phyloP scores from a whole-genome alignment of 2,797 vertebrate species.

The Florisuga fusca region DNA sequence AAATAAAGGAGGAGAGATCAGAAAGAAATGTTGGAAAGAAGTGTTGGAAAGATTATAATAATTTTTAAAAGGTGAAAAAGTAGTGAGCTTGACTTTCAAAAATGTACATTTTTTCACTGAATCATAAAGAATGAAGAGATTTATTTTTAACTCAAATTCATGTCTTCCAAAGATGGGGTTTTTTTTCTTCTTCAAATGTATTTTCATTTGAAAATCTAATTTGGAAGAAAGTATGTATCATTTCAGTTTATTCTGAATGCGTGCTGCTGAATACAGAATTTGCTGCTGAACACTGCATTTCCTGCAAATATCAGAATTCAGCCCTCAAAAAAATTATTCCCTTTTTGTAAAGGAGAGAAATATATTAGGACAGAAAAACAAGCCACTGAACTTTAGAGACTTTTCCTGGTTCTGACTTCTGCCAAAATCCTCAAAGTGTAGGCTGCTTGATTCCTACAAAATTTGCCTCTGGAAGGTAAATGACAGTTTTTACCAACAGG shows the following conservation, averaged over 20 bases:
- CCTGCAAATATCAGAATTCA: neutral
- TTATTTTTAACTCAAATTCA: neutral
- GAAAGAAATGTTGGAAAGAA: neutral
- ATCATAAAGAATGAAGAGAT: rapidly evolving
- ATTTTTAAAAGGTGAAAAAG: neutral
- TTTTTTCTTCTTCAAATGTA: neutral
- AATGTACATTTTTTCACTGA: neutral
- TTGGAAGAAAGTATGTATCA: neutral
- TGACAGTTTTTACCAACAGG: neutral
- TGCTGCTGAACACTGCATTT: neutral
- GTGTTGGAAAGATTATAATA: neutral
- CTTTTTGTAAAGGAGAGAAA: neutral
- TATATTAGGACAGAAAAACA: neutral
- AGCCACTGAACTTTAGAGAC: neutral
- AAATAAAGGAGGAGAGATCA: neutral
- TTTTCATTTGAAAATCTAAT: neutral
- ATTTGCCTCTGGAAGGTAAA: neutral
- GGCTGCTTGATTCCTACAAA: neutral
- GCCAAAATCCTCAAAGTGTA: neutral
- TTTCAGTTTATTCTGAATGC: neutral
- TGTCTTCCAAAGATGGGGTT: neutral
- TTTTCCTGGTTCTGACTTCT: neutral
- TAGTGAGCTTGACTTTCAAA: neutral
- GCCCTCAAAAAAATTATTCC: neutral
- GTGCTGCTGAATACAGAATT: neutral